Base-by-base conservation (phyloP, 2,797 vertebrate genomes). In the Siniperca obscura region DNA sequence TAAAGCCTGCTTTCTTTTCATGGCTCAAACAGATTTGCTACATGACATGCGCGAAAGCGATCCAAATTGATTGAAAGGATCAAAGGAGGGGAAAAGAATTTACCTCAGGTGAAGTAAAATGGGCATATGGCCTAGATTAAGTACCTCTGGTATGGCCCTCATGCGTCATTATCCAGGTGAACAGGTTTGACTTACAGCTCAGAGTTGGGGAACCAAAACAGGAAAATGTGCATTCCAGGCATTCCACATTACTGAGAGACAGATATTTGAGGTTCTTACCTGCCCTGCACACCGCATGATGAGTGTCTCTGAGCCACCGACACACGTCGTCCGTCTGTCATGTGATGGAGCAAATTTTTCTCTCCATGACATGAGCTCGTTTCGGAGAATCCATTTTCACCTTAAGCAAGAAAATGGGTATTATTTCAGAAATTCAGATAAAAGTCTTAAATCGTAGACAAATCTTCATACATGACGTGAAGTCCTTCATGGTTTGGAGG, bases 121-220 rank as follows among this genome's bases (percentile, higher is more conserved):
- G 25, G 8, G 38, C 25, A 2, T 50, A 25, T n/a, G 55, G 13
- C 76, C 48, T 5, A 4, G 44, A 57, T 75, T 59, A 71, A 66
- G 72, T 21, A 56, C 71, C 69, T 86, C 38, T 71, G 86, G 84
- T 64, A 81, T 87, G 86, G n/a, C 74, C 85, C 84, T 86, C 83
- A 42, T 55, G 40, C 76, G 42, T 48, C 66, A 66, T 72, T 40
- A 86, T 88, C 89, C 86, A 77, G 90, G 84, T 46, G 72, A 92
- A 89, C 94, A 53, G 88, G 90, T 91, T 87, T 84, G 81, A 76
- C 86, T 72, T 10, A 12, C 59, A 68, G 30, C 62, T 53, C 66
- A n/a, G 69, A 67, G 69, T 62, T 70, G 50, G 74, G 74, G 83
- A 72, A 50, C 67, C 17, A 0, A 78, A 87, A 86, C 87, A 73